Base-by-base conservation (phyloP, 2,113 vertebrate species). In the Piprites chloris region DNA sequence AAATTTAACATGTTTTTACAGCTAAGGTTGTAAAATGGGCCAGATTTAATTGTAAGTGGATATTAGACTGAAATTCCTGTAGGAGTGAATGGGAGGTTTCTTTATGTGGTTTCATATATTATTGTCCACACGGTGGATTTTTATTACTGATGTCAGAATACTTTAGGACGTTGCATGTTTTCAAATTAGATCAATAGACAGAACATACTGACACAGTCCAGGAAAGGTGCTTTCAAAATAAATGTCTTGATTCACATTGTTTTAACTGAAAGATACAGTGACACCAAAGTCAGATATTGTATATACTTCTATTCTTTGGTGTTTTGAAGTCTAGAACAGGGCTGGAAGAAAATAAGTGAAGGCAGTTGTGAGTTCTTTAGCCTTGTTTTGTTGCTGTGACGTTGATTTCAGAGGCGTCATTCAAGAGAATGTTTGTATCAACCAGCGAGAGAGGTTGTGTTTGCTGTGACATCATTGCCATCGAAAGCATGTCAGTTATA, bases 1-100 rank as follows among this genome's bases (percentile, higher is more conserved):
- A 97, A 77, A 86, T 91, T 86, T 85, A 85, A 16, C 37, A 24
- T 50, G 50, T 62, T 79, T 79, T 94, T 92, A n/a, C 56, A 69
- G 41, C 28, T 65, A 77, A 46, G 12, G 21, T 28, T 83, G 17
- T 93, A 83, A 89, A 79, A 89, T 26, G 21, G 82, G 12, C 4
- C 46, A 46, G 41, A n/a, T 89, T 85, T 78, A 56, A 89, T 85
- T 95, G 77, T 73, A 77, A 26, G 14, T 26, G 50, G 39, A 11
- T 87, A 59, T 81, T 46, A n/a, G 21, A 6, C 58, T 89, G 49
- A 87, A 87, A 89, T 83, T 76, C 39, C 55, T 69, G 39, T n/a
- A 76, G 66, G 55, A 19, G 16, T 66, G 37, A 66, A 6, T 0
- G 3, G 22, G 56, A 79, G 10, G n/a, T 41, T 11, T 42, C 49